Base-by-base conservation (phyloP, 2,888 invertebrate genomes). In the Torymus auratus region DNA sequence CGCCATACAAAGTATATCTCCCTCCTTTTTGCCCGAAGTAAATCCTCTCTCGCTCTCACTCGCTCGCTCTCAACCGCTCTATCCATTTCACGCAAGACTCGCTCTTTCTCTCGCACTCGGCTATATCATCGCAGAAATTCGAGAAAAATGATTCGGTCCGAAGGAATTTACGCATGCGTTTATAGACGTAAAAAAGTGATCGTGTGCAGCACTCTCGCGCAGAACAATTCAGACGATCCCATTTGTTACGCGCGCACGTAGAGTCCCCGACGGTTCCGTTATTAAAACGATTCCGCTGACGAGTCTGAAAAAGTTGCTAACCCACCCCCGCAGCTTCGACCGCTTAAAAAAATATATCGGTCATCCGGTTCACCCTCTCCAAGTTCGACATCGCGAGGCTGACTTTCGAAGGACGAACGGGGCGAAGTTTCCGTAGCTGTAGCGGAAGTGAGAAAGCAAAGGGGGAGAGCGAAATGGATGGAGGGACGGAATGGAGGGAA, bases 261-360 rank as follows among this genome's bases (percentile, higher is more conserved):
- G n/a, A 58, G 67, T 56, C 17, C 58, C 55, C 17, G 71, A 53
- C 58, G 64, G 64, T 58, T 71, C 55, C 75, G 67, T 80, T 80
- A 80, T 76, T 76, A 80, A 80, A 80, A 56, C 76, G 72, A 80
- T 69, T 80, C 41, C 71, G 76, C 80, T 72, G 80, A 76, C 80
- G 76, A 80, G 68, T 80, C 17, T 62, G 71, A 56, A 75, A 75
- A 80, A 80, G 60, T 80, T 77, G 14, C 11, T 15, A 53, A 0
- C 15, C 17, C 23, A 10, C 7, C 7, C 41, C 41, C 1, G 20
- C 20, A 7, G 7, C 1, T 41, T 7, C 41, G 41, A 41, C 41
- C 41, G 41, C 41, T 41, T 20, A 62, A 73, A 74, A 68, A 61
- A 73, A 50, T 74, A 74, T 74, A 79, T 75, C 70, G 74, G 74